These are phyloP conservation scores for Plebejus anna DNA, from an alignment of 2,888 invertebrate genomes.

Conservation along the genomic window DNA sequence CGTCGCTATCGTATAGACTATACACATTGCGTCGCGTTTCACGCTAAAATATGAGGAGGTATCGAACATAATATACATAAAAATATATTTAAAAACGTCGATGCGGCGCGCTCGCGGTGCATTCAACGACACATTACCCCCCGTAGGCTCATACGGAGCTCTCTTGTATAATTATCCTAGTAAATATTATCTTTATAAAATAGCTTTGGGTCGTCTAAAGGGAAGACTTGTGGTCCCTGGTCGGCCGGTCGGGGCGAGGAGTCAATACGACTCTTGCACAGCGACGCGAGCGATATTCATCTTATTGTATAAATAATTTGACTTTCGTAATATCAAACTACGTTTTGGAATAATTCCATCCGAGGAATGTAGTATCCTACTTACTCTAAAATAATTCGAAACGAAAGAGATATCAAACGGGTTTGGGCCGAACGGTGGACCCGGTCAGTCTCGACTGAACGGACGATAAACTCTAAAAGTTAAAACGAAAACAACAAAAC, in stretches of 20 bases:
- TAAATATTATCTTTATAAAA: constrained; percentile 63
- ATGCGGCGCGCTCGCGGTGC: constrained; percentile 13
- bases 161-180: constrained; percentile 51
- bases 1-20: background rate
- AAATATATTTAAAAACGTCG: background rate
- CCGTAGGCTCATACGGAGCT: constrained; percentile 31
- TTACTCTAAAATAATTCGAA: constrained; percentile 28
- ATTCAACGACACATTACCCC: constrained; percentile 22
- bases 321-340: constrained; percentile 30
- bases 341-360: constrained; percentile 69
- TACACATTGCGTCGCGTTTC: background rate
- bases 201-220: constrained; percentile 71
- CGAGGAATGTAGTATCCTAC: constrained; percentile 59
- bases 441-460: constrained; percentile 76
- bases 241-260: constrained; percentile 10
- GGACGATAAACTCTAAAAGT: constrained; percentile 63
- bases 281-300: constrained; percentile 23
- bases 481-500: constrained; percentile 71
- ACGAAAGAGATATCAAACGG: constrained; percentile 25
- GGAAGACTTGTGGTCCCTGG: constrained; percentile 74
- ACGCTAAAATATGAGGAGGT: background rate
- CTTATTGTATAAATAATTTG: constrained; percentile 36
- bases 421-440: constrained; percentile 28
- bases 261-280: constrained; percentile 17
- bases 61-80: constrained; percentile 10